Conservation (phyloP, 2,113 vertebrate species). For the rat (Rattus norvegicus) region GRCr8 NC_086019.1:128970001-128970500, state of each 20-base stretch:
- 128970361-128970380: not conserved
- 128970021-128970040: too few relatives aligned
- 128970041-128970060: too few relatives aligned
- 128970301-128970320: not conserved
- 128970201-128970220: too few relatives aligned
- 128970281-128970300: not conserved
- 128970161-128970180: too few relatives aligned
- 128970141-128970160: too few relatives aligned
- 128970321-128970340: not conserved
- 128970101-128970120: too few relatives aligned
- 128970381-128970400: not conserved
- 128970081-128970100: too few relatives aligned
- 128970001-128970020: too few relatives aligned
- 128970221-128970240: too few relatives aligned
- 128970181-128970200: too few relatives aligned
- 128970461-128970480: conserved; percentile 18
- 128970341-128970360: not conserved
- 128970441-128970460: not conserved
- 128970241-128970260: not conserved
- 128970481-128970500: conserved; percentile 2
- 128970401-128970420: not conserved
- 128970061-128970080: too few relatives aligned
- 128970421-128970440: not conserved
- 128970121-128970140: too few relatives aligned
- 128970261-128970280: not conserved